These are phyloP conservation scores for Megalurothrips usitatus DNA, from an alignment of 2,888 invertebrate species.

Conservation along the genomic window DNA sequence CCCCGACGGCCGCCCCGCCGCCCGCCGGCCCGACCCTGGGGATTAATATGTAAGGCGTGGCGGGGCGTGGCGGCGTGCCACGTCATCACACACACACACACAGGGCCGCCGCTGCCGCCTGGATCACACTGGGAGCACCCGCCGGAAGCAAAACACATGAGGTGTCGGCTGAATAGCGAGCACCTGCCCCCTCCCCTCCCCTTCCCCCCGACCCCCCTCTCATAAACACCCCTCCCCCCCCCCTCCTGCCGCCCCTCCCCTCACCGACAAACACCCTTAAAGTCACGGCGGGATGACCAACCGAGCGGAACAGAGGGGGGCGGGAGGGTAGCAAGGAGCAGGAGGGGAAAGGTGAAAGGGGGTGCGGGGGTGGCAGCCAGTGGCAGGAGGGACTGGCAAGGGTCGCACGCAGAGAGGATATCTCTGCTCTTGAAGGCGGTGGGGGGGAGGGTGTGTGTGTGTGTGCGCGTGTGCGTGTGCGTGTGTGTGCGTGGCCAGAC, in stretches of 20 bases:
- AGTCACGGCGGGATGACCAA: no score
- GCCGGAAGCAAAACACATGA: constrained; percentile 6
- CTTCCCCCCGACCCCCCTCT: not conserved
- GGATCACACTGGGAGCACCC: not conserved
- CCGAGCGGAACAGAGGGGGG: not conserved
- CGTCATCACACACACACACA: not conserved
- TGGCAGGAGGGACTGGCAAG: no score
- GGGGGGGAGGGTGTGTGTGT: no score
- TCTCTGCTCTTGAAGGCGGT: no score
- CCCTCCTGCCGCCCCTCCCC: not conserved
- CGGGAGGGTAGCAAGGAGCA: not conserved
- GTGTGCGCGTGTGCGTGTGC: no score
- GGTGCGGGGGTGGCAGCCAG: no score
- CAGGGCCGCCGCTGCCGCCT: not conserved
- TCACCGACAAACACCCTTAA: no score
- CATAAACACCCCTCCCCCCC: not conserved
- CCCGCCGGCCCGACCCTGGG: not conserved
- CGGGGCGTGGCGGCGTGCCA: not conserved
- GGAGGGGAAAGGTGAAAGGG: no score
- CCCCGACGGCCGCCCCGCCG: no score
- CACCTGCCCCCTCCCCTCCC: not conserved
- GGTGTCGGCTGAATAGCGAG: not conserved
- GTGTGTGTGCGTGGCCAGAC: no score
- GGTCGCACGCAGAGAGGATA: no score
- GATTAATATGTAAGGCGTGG: constrained; percentile 15